Base-by-base conservation (phyloP, 2,797 vertebrate genomes). In the Babyrousa celebensis region DNA sequence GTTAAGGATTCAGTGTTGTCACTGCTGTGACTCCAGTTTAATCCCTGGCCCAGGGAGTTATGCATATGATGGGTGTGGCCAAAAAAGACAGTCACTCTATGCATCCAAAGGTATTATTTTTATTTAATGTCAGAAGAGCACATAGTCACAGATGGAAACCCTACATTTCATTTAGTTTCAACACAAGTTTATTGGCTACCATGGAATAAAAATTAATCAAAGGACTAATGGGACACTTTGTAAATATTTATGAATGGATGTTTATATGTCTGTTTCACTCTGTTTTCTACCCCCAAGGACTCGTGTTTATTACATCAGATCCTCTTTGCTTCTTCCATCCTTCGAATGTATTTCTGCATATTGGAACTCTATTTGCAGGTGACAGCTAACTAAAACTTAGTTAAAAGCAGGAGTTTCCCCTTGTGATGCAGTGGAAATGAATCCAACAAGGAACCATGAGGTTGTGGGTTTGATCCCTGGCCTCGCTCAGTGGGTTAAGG, bases 301-400 rank as follows among this genome's bases (percentile, higher is more conserved):
- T 79, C 77, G 21, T 29, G 12, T 25, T 52, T 85, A 94, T 29
- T 89, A 71, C 16, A 54, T 43, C 77, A 65, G 29, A 75, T 60
- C 48, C 40, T 56, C 62, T 83, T 67, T 36, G 20, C 21, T 83
- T 85, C 72, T 62, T 83, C 58, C 56, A 7, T 80, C 29, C 56
- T 92, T 62, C 43, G 60, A 68, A 52, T 82, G 6, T 67, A 54
- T 62, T 70, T 74, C 63, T 87, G 27, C 12, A 23, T 56, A 62
- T 72, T 78, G 62, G 52, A 62, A 87, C 40, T 92, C 29, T 62
- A 52, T 85, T 58, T 94, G 58, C 17, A 71, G 79, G 78, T 25
- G 74, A 70, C 63, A 88, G 74, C 74, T 79, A 70, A 77, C 27
- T 71, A 89, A 89, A 89, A 93, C 32, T 72, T 36, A 36, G 36